phyloP scores from a whole-genome alignment of 2,797 vertebrate genomes.

The Lagorchestes hirsutus region DNA sequence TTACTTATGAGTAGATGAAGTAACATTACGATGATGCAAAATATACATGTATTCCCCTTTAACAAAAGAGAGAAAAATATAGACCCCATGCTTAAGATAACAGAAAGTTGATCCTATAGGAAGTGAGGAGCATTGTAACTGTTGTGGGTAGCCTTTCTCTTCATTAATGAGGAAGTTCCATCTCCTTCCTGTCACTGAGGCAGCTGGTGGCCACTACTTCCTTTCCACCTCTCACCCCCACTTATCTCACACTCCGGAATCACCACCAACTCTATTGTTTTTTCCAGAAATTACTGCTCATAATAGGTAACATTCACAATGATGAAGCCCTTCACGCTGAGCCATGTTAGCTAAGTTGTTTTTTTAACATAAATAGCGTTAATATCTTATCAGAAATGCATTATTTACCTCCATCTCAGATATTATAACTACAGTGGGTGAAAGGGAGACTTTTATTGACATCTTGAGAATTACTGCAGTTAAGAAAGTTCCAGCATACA shows the following conservation, averaged over 20 bases:
- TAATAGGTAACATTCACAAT: constrained; percentile 49
- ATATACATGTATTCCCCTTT: constrained; percentile 28
- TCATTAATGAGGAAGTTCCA: constrained; percentile 20
- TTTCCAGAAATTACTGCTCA: constrained; percentile 26
- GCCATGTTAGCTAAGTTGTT: constrained; percentile 34
- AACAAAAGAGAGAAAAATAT: constrained; percentile 38
- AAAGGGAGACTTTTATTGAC: constrained; percentile 44
- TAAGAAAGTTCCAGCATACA: constrained; percentile 31
- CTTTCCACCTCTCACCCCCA: neutral
- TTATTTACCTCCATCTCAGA: constrained; percentile 41
- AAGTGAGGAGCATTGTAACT: constrained; percentile 60
- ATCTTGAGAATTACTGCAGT: constrained; percentile 56
- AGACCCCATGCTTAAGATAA: neutral
- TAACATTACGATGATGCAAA: constrained; percentile 44
- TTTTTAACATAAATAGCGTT: constrained; percentile 17
- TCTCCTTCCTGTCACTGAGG: neutral
- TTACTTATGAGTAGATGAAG: constrained; percentile 52
- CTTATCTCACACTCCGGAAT: constrained; percentile 54
- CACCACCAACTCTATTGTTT: constrained; percentile 12
- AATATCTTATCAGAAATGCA: constrained; percentile 39
- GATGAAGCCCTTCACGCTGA: constrained; percentile 53
- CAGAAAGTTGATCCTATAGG: neutral
- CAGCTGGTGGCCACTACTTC: constrained; percentile 5
- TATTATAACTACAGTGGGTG: constrained; percentile 17
- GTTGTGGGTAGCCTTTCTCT: constrained; percentile 51